Conservation (phyloP, 2,888 invertebrate genomes). For the Drosophila seclusa region DNA sequence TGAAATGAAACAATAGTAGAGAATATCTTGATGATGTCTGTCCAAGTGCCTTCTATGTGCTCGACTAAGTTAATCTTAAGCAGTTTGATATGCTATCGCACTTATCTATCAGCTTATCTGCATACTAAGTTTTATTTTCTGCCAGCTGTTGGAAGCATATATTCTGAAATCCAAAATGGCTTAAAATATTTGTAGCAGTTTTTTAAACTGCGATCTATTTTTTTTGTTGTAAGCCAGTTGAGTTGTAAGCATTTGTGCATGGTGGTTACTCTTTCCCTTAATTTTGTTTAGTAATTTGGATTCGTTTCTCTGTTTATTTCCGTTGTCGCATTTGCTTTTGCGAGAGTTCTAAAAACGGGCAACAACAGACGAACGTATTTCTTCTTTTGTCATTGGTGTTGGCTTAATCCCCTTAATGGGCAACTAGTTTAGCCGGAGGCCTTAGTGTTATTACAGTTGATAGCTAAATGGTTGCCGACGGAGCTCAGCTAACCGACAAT, state of each 20-base stretch:
- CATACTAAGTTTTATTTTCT: background rate
- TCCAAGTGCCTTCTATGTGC: background rate
- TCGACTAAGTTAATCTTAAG: background rate
- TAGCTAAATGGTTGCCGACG: constrained; percentile 27
- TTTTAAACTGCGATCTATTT: constrained; percentile 39
- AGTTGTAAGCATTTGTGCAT: background rate
- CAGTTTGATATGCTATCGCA: background rate
- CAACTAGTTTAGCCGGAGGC: constrained; percentile 9
- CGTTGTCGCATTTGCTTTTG: constrained; percentile 12
- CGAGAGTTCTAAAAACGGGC: constrained; percentile 5
- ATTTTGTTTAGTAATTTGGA: constrained; percentile 11
- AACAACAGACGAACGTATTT: background rate
- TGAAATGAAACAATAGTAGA: background rate
- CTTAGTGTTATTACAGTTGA: constrained; percentile 31
- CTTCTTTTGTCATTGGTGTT: constrained; percentile 27
- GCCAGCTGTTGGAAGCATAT: background rate
- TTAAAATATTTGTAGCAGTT: constrained; percentile 54
- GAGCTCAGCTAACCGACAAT: constrained; percentile 23
- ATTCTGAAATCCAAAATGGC: constrained; percentile 55
- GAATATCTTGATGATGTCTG: background rate
- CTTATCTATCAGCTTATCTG: background rate
- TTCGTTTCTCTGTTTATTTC: constrained; percentile 10
- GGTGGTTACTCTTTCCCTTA: background rate
- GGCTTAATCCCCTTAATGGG: constrained; percentile 48
- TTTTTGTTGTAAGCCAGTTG: constrained; percentile 1